Conservation (phyloP, 2,888 invertebrate genomes). For the Torymus auratus region DNA sequence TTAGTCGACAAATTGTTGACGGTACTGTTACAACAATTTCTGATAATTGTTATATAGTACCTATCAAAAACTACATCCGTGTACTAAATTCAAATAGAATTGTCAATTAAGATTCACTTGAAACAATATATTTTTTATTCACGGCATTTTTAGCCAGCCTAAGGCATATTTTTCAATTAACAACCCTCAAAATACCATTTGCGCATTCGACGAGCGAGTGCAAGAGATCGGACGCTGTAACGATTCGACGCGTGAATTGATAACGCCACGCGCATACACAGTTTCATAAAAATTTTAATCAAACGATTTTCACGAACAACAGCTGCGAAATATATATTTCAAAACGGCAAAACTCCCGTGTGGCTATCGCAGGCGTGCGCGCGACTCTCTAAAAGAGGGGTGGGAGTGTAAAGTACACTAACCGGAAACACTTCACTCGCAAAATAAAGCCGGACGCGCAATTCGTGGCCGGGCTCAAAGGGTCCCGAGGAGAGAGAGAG, state of each 20-base stretch:
- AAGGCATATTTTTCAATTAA: too few relatives aligned
- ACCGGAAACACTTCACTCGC: conserved; percentile 26
- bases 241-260: conserved; percentile 11
- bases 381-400: too few relatives aligned
- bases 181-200: not conserved
- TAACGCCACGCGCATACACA: not conserved
- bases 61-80: too few relatives aligned
- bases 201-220: conserved; percentile 18
- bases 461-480: conserved; percentile 14
- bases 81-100: too few relatives aligned
- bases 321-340: not conserved
- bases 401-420: conserved; percentile 8
- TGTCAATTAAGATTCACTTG: too few relatives aligned
- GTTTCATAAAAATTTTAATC: conserved; percentile 28
- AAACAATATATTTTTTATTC: too few relatives aligned
- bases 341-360: not conserved
- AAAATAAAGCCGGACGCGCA: conserved; percentile 35
- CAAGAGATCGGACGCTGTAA: not conserved
- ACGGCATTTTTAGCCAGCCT: too few relatives aligned
- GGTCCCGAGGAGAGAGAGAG: not conserved
- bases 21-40: too few relatives aligned
- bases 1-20: too few relatives aligned
- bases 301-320: not conserved
- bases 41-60: too few relatives aligned
- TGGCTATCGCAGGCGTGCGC: too few relatives aligned